phyloP scores from a whole-genome alignment of 2,797 vertebrate genomes.

The Graptemys geographica region DNA sequence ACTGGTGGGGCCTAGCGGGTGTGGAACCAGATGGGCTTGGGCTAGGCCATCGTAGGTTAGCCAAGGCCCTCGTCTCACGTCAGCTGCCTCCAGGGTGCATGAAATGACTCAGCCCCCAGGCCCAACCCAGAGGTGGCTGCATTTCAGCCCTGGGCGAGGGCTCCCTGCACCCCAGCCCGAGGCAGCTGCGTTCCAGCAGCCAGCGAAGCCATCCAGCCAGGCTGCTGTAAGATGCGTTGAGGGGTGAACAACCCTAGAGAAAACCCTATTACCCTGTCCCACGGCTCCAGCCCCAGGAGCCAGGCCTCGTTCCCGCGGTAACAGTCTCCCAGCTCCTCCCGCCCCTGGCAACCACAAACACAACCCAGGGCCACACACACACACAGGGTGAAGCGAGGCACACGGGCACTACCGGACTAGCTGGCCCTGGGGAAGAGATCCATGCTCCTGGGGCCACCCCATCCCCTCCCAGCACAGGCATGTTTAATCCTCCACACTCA shows the following conservation, averaged over 20 bases:
- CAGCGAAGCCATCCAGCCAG: accelerated
- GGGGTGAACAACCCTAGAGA: not conserved
- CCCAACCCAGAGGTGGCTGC: not conserved
- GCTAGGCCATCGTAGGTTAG: too few relatives aligned
- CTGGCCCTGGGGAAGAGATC: not conserved
- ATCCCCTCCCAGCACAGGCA: accelerated
- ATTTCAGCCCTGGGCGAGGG: not conserved
- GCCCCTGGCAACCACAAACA: not conserved
- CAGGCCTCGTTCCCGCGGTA: not conserved
- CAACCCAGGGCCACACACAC: too few relatives aligned
- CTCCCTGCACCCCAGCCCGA: not conserved
- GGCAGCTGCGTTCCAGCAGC: not conserved
- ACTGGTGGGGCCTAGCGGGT: too few relatives aligned
- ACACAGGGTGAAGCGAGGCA: not conserved
- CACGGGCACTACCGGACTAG: too few relatives aligned
- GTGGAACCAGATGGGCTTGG: too few relatives aligned
- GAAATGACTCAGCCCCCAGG: not conserved
- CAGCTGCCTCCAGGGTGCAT: not conserved
- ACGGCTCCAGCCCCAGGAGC: not conserved
- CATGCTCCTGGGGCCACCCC: accelerated
- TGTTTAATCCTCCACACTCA: not conserved
- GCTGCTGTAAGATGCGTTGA: accelerated
- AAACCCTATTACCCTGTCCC: not conserved
- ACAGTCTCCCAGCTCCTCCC: not conserved
- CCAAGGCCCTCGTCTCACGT: not conserved